Conservation (phyloP, 2,888 invertebrate species). For the Metellina segmentata region DNA sequence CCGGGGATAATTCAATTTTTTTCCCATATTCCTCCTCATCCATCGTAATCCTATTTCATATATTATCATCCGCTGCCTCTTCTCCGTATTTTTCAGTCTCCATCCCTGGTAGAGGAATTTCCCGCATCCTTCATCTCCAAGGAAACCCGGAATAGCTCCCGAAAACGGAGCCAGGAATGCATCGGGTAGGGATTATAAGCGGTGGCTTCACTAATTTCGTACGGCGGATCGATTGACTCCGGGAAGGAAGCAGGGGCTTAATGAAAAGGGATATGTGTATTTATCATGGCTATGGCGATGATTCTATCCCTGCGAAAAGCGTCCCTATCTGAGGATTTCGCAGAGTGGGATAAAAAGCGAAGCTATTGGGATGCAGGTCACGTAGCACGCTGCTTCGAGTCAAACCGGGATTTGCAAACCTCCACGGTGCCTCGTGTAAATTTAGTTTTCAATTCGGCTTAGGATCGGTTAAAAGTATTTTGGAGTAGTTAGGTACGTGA, state of each 20-base stretch:
- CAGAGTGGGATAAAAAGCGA: neutral
- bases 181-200: conserved; percentile 46
- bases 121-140: conserved; percentile 29
- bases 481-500: conserved; percentile 17
- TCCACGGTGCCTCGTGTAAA: neutral
- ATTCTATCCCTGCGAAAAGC: neutral
- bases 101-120: conserved; percentile 23
- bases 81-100: neutral
- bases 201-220: conserved; percentile 47
- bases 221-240: conserved; percentile 32
- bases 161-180: conserved; percentile 39
- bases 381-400: conserved; percentile 23
- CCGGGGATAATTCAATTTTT: conserved; percentile 22
- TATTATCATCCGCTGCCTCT: neutral
- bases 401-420: conserved; percentile 28
- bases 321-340: neutral
- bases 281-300: conserved; percentile 29
- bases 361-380: conserved; percentile 21
- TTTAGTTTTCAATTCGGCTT: conserved; percentile 8
- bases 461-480: conserved; percentile 20
- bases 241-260: conserved; percentile 4
- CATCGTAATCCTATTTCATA: conserved; percentile 34
- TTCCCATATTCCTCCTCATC: conserved; percentile 44
- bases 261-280: conserved; percentile 38
- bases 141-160: conserved; percentile 25